phyloP scores from a whole-genome alignment of 2,888 invertebrate species.

The Tenthredo mesomela region DNA sequence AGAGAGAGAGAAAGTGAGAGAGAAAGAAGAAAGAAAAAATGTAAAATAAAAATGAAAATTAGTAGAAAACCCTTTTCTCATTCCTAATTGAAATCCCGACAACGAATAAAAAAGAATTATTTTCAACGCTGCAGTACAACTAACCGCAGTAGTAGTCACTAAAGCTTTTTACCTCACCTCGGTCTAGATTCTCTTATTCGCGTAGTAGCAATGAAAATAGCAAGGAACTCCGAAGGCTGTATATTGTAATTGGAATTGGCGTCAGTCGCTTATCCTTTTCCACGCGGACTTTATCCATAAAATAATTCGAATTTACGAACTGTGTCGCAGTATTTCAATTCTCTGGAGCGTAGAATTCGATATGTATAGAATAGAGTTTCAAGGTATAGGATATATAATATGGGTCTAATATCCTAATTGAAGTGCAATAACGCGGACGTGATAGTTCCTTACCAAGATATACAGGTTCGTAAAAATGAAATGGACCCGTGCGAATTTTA shows the following conservation, averaged over 20 bases:
- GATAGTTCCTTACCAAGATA: neutral
- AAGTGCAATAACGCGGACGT: neutral
- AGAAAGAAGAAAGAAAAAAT: too few species aligned
- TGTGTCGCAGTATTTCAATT: neutral
- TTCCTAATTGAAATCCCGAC: constrained; percentile 13
- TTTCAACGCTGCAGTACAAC: constrained; percentile 10
- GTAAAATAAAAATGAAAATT: neutral
- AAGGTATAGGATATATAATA: neutral
- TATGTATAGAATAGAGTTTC: neutral
- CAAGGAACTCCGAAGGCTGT: neutral
- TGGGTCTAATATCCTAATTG: neutral
- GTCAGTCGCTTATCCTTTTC: neutral
- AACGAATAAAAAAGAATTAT: neutral
- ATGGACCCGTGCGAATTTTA: neutral
- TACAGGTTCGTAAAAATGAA: constrained; percentile 7
- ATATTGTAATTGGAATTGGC: neutral
- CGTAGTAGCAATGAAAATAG: neutral
- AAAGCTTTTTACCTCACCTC: constrained; percentile 10
- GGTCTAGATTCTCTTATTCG: neutral
- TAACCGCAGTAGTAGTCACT: neutral
- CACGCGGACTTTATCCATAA: neutral
- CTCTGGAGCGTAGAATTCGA: neutral
- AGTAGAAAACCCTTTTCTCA: neutral
- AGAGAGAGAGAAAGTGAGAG: too few species aligned
- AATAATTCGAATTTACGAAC: neutral